phyloP scores from a whole-genome alignment of 2,113 vertebrate genomes.

The Gymnarchus niloticus region DNA sequence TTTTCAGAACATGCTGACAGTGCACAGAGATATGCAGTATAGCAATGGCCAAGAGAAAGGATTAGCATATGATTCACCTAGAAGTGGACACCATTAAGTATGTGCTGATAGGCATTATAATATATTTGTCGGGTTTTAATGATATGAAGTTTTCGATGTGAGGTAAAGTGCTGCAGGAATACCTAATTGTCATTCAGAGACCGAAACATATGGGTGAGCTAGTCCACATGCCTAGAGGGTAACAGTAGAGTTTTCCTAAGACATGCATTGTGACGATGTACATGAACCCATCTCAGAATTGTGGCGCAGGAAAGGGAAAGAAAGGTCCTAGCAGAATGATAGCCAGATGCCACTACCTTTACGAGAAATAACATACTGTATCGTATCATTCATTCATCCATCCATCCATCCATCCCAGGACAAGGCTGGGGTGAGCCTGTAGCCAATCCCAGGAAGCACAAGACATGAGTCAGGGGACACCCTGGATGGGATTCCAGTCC shows the following conservation, averaged over 20 bases:
- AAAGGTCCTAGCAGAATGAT: neutral
- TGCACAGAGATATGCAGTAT: neutral
- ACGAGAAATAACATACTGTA: neutral
- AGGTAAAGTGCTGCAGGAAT: neutral
- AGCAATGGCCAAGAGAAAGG: neutral
- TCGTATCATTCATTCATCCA: too few species aligned
- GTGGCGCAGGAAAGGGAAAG: neutral
- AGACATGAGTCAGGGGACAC: too few species aligned
- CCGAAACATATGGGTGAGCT: neutral
- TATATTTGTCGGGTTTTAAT: neutral
- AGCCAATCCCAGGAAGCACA: neutral
- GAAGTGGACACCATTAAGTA: neutral
- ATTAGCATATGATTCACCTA: neutral
- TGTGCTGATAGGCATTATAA: neutral
- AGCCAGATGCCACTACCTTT: neutral
- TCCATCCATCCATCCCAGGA: neutral
- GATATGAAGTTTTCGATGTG: neutral
- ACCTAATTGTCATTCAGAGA: neutral
- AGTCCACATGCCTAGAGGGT: neutral
- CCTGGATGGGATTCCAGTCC: too few species aligned
- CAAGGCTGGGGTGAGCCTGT: neutral
- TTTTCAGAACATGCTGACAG: slow-evolving; percentile 11
- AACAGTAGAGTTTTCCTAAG: neutral
- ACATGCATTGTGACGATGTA: neutral
- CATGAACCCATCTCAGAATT: neutral